Percentiles rank a stretch among this genome's conserved stretches.
Conservation (phyloP, 1,140 invertebrate species). For the Leucophenga varia region DNA sequence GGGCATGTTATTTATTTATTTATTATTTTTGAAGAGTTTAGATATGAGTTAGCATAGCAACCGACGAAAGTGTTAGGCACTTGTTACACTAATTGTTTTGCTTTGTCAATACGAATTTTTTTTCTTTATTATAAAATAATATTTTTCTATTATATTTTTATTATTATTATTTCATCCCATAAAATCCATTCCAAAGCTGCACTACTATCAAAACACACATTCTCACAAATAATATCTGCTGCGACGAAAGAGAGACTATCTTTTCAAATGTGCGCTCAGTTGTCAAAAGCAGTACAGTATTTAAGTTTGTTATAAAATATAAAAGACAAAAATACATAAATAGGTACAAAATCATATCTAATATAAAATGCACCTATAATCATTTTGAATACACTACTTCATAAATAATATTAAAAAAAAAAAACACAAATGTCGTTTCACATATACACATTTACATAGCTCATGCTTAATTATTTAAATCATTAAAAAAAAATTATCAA, state of each 20-base stretch:
- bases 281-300: too few species aligned
- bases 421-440: constrained; percentile 16
- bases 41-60: too few species aligned
- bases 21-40: too few species aligned
- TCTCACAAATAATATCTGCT: constrained; percentile 14
- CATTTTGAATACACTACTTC: constrained; percentile 15
- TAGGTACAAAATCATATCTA: constrained; percentile 15
- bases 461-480: constrained; percentile 27
- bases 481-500: neutral
- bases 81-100: constrained; percentile 2
- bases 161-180: constrained; percentile 16
- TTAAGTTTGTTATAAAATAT: constrained; percentile 4
- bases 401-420: too few species aligned
- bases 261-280: constrained; percentile 43
- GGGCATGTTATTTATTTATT: constrained; percentile 5
- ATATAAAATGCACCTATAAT: constrained; percentile 23
- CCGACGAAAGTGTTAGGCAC: constrained; percentile 10
- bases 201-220: constrained; percentile 16
- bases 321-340: constrained; percentile 11
- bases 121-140: constrained; percentile 16
- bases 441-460: constrained; percentile 1
- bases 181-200: too few species aligned
- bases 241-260: constrained; percentile 28
- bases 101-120: constrained; percentile 12
- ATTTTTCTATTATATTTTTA: constrained; percentile 22